Evolutionary conservation across 2,888 invertebrate genomes (phyloP).

Genomic region (Automeris io): DNA sequence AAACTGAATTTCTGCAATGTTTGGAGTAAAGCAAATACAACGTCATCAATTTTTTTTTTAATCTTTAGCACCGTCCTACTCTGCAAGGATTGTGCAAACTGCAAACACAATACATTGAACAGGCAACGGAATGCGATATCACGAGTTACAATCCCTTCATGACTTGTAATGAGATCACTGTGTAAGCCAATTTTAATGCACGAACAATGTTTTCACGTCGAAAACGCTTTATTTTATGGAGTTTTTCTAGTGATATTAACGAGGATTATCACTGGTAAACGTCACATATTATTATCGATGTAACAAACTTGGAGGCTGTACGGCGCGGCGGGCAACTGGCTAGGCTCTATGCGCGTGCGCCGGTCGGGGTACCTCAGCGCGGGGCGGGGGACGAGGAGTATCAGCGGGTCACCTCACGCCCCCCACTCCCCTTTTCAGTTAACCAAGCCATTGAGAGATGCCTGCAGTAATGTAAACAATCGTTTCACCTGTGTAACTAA

Average conservation of each 20-base stretch:
- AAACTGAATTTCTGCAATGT: not conserved
- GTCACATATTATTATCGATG: constrained; percentile 40
- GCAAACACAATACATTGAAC: constrained; percentile 36
- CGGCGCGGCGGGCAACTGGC: constrained; percentile 71
- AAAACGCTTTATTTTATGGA: not conserved
- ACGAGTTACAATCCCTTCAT: constrained; percentile 7
- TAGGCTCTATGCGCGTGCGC: constrained; percentile 64
- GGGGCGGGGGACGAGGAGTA: constrained; percentile 32
- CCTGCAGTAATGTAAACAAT: constrained; percentile 54
- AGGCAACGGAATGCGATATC: constrained; percentile 34
- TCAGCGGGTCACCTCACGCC: constrained; percentile 42
- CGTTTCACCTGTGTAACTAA: constrained; percentile 51
- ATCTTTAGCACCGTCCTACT: constrained; percentile 35
- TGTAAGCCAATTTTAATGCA: not conserved
- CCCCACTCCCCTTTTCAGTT: constrained; percentile 33
- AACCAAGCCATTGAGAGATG: constrained; percentile 49
- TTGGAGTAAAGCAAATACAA: constrained; percentile 13
- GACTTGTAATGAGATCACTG: constrained; percentile 4
- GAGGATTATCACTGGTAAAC: constrained; percentile 17
- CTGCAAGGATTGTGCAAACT: constrained; percentile 51
- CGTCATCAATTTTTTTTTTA: constrained; percentile 22
- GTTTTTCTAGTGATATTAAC: constrained; percentile 7
- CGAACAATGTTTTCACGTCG: not conserved
- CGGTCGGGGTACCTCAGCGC: constrained; percentile 31
- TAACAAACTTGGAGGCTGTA: constrained; percentile 73